Conservation (phyloP, 2,113 vertebrate species). For the Nibea coibor region DNA sequence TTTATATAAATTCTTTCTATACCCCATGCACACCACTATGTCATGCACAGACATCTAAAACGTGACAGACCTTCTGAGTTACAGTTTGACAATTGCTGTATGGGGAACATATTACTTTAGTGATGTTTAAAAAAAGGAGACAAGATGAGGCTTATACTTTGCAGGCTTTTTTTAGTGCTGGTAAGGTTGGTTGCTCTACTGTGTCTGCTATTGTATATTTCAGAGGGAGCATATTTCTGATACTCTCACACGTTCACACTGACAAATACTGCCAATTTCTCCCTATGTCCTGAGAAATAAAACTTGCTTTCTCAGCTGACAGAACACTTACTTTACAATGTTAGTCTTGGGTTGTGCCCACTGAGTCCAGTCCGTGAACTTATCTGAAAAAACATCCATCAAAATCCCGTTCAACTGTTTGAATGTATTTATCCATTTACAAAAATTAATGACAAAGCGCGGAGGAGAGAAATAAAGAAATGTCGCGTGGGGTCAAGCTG, state of each 20-base stretch:
- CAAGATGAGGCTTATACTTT: neutral
- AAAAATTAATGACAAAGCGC: neutral
- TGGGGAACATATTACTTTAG: neutral
- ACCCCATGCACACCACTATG: neutral
- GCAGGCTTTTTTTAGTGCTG: neutral
- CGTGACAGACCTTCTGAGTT: neutral
- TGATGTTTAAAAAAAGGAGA: neutral
- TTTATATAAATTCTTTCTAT: neutral
- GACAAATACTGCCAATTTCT: conserved; percentile 16
- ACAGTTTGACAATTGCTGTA: neutral
- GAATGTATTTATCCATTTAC: conserved; percentile 1
- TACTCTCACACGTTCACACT: conserved; percentile 2
- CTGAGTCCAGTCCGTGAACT: conserved; percentile 11
- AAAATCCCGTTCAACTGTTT: neutral
- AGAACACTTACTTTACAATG: conserved; percentile 28
- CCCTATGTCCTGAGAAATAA: neutral
- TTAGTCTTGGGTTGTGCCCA: conserved; percentile 27
- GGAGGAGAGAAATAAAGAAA: conserved; percentile 10
- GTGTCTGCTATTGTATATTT: conserved; percentile 1
- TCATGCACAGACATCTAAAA: neutral
- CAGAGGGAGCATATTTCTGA: conserved; percentile 17
- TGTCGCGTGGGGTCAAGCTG: conserved; percentile 4
- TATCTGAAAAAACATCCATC: conserved; percentile 28
- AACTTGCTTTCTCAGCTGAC: conserved; percentile 26
- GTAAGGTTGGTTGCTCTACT: neutral